phyloP scores from a whole-genome alignment of 2,113 vertebrate species.

The Peucedramus taeniatus region DNA sequence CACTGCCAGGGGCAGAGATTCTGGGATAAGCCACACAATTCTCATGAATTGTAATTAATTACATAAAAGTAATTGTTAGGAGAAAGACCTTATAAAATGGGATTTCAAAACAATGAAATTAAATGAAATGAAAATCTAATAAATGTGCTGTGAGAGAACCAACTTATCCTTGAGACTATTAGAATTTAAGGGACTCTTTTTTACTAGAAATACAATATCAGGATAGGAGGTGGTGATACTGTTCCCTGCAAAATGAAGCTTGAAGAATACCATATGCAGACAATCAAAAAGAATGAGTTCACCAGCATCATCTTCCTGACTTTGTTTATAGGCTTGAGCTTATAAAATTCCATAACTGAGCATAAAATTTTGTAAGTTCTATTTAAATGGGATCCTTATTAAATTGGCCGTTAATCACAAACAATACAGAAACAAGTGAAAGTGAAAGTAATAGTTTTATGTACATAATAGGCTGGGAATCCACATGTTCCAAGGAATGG shows the following conservation, averaged over 20 bases:
- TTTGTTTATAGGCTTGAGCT: neutral
- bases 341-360: neutral
- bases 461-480: neutral
- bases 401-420: neutral
- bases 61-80: neutral
- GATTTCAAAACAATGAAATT: neutral
- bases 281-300: neutral
- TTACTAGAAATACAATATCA: neutral
- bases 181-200: neutral
- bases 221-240: neutral
- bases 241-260: neutral
- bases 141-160: neutral
- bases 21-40: neutral
- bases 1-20: neutral
- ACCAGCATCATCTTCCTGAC: neutral
- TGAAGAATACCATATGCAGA: neutral
- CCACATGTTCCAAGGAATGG: neutral
- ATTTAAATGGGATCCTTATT: neutral
- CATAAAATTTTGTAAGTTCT: neutral
- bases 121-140: neutral
- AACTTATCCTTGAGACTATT: neutral
- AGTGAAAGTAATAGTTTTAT: neutral
- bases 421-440: neutral
- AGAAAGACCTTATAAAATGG: neutral
- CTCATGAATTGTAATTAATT: neutral